Percentiles rank a stretch among this genome's conserved stretches.
Conservation (phyloP, 2,113 vertebrate species). For the Pelvicachromis taeniatus region DNA sequence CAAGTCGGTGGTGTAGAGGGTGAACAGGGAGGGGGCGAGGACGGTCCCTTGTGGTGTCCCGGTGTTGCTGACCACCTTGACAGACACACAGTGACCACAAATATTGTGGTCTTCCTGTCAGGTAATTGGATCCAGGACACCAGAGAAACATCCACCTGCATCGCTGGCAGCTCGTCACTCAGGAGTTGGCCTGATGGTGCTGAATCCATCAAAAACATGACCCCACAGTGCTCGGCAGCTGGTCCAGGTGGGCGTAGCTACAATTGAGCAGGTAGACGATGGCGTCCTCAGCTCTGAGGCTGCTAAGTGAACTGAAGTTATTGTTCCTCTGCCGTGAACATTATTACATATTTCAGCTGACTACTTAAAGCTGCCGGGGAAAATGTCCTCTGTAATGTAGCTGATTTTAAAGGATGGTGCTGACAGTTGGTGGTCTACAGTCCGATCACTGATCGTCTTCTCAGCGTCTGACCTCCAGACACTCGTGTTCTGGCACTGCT, state of each 20-base stretch:
- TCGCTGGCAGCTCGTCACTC: not conserved
- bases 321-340: not conserved
- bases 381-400: fast-evolving
- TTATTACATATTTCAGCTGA: not conserved
- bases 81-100: not conserved
- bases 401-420: not conserved
- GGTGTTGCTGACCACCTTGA: not conserved
- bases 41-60: not conserved
- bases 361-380: not conserved
- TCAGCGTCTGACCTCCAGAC: not conserved
- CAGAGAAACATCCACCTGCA: not conserved
- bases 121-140: not conserved
- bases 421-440: not conserved
- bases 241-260: not conserved
- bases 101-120: not conserved
- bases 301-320: not conserved
- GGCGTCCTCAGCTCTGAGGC: not conserved
- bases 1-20: not conserved
- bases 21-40: fast-evolving
- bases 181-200: not conserved
- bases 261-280: not conserved
- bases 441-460: not conserved
- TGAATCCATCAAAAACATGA: fast-evolving
- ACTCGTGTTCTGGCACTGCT: not conserved
- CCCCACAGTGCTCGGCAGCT: not conserved